Base-by-base conservation (phyloP, 2,113 vertebrate genomes). In the Podarcis cretensis region DNA sequence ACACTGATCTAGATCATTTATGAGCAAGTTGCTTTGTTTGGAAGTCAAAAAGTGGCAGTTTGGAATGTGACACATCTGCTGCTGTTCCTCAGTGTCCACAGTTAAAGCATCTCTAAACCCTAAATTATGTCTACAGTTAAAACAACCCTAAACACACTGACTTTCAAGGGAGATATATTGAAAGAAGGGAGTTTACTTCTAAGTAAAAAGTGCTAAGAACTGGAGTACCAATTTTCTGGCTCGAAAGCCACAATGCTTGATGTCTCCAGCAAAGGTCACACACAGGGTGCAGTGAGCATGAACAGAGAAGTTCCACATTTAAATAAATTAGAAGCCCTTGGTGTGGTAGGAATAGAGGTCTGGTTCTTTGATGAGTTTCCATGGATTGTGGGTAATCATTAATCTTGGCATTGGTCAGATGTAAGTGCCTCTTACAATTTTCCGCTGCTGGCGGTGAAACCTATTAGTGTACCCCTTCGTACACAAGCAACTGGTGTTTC, bases 291-390 rank as follows among this genome's bases (percentile, higher is more conserved):
- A 37, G 63, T 59, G 65, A 77, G 54, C 35, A n/a, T 32, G 40
- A 73, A 87, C 77, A 87, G 84, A 91, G 87, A 93, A 90, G 93
- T 90, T 4, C 77, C 85, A 90, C 37, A 59, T 74, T 81, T 75
- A 73, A 63, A 75, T 87, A 63, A 87, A 74, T 43, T 30, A 93
- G 90, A 92, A 94, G 89, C 91, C 87, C 88, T 86, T 90, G 87
- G 88, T 94, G 95, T 94, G 87, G 80, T 91, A 94, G 88, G 94
- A 94, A 95, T 94, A 93, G 59, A 93, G 88, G 83, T 75, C 10
- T 27, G 32, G 35, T 89, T 94, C 89, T 93, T 94, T 89, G 93
- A 77, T 91, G 83, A 94, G 84, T 89, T 90, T 87, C 91, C 90
- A 75, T 87, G 85, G 91, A 54, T 87, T 57, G 75, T 23, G 75